Base-by-base conservation (phyloP, 2,888 invertebrate genomes). In the Rotaria sp. region DNA sequence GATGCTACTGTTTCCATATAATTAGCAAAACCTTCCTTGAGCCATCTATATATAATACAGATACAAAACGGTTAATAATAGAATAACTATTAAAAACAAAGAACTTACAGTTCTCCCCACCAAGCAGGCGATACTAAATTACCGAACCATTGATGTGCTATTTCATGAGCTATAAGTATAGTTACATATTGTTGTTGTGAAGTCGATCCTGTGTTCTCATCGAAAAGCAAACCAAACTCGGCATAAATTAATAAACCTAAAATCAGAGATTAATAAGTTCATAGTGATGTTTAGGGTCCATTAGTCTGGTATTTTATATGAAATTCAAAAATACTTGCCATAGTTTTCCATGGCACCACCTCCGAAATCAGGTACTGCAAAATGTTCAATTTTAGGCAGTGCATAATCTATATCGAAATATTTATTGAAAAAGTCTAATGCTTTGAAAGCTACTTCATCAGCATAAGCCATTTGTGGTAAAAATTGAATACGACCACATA, bases 1-100 rank as follows among this genome's bases (percentile, higher is more conserved):
- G 96, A 95, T 92, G 97, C 96, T 11, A 97, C 93, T 90, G 95
- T 97, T 91, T 97, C 96, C 84, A 96, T 95, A 93, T 97, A 98
- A 0, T 96, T 95, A 0, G 97, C 97, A 92, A 96, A 96, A n/a
- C n/a, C n/a, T n/a, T n/a, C n/a, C n/a, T n/a, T n/a, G n/a, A n/a
- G n/a, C n/a, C n/a, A n/a, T n/a, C 67, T 67, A 35, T 24, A 26
- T 24, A 55, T 55, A n/a, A n/a, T n/a, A n/a, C n/a, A n/a, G n/a
- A n/a, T n/a, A n/a, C n/a, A n/a, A n/a, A n/a, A n/a, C n/a, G n/a
- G n/a, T n/a, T n/a, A n/a, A n/a, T n/a, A n/a, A n/a, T n/a, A n/a
- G n/a, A n/a, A n/a, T n/a, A n/a, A n/a, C n/a, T n/a, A n/a, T n/a
- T n/a, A n/a, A n/a, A n/a, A n/a, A n/a, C n/a, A 35, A 1, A 30